phyloP scores from a whole-genome alignment of 1,140 invertebrate species.

The Euwallacea fornicatus region DNA sequence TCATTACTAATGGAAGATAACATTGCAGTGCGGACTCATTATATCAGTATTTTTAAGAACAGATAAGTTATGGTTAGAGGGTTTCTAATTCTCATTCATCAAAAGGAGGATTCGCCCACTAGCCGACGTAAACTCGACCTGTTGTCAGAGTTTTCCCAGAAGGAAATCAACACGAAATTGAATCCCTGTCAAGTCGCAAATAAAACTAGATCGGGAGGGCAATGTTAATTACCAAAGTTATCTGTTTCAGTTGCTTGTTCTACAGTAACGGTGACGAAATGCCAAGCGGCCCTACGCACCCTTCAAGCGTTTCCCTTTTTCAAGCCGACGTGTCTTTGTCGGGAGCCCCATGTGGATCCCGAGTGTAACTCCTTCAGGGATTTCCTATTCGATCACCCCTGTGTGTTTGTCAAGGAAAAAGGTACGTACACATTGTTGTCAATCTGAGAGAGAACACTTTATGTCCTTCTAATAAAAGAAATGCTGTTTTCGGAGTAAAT shows the following conservation, averaged over 20 bases:
- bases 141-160: too few species aligned
- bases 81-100: too few species aligned
- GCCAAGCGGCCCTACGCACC: conserved; percentile 82
- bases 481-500: conserved; percentile 14
- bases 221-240: conserved; percentile 6
- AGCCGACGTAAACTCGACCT: too few species aligned
- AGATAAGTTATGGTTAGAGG: too few species aligned
- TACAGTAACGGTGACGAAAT: conserved; percentile 88
- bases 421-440: conserved; percentile 60
- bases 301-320: conserved; percentile 89
- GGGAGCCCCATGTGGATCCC: conserved; percentile 83
- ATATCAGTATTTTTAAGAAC: too few species aligned
- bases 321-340: conserved; percentile 87
- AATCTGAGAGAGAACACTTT: conserved; percentile 23
- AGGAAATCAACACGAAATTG: too few species aligned
- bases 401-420: conserved; percentile 83
- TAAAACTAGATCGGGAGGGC: not conserved
- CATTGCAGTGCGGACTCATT: too few species aligned
- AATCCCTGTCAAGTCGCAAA: too few species aligned
- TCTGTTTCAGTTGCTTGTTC: conserved; percentile 84
- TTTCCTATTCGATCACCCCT: conserved; percentile 90
- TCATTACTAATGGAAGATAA: too few species aligned
- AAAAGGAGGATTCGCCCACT: too few species aligned
- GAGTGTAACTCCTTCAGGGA: conserved; percentile 90
- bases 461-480: conserved; percentile 29